These are phyloP conservation scores for Psittacus erithacus DNA, from an alignment of 2,113 vertebrate genomes.

Conservation along the genomic window DNA sequence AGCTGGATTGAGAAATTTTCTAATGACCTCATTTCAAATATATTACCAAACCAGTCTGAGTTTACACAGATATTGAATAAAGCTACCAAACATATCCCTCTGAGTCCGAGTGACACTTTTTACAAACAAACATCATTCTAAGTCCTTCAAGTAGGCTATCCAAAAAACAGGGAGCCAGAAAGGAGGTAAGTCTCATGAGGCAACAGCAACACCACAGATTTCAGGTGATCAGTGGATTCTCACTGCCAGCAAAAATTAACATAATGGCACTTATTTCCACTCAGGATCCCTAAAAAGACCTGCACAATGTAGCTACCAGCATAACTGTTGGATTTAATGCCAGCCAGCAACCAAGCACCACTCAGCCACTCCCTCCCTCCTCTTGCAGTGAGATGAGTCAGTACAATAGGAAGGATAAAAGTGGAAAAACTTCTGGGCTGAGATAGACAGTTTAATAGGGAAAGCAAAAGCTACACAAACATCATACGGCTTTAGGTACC, in stretches of 20 bases:
- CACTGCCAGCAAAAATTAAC: not conserved
- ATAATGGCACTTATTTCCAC: not conserved
- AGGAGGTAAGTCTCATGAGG: rapidly evolving
- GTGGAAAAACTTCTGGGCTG: not conserved
- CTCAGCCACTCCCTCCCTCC: rapidly evolving
- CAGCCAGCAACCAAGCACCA: not conserved
- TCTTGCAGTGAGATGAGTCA: rapidly evolving
- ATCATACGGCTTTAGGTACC: rapidly evolving
- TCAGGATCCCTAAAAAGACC: not conserved
- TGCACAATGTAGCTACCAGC: not conserved
- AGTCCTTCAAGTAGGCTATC: not conserved
- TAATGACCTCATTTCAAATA: not conserved
- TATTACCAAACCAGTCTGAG: not conserved
- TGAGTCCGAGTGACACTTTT: not conserved
- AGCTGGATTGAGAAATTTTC: not conserved
- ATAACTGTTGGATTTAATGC: not conserved
- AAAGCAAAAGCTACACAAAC: not conserved
- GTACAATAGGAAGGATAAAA: not conserved
- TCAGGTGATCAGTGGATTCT: not conserved
- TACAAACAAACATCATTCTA: not conserved
- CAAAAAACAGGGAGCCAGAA: not conserved
- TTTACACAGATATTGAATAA: not conserved
- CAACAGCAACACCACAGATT: not conserved
- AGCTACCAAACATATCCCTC: not conserved
- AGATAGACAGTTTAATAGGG: not conserved